Conservation (phyloP, 2,888 invertebrate species). For the Eudasyphora cyanicolor region DNA sequence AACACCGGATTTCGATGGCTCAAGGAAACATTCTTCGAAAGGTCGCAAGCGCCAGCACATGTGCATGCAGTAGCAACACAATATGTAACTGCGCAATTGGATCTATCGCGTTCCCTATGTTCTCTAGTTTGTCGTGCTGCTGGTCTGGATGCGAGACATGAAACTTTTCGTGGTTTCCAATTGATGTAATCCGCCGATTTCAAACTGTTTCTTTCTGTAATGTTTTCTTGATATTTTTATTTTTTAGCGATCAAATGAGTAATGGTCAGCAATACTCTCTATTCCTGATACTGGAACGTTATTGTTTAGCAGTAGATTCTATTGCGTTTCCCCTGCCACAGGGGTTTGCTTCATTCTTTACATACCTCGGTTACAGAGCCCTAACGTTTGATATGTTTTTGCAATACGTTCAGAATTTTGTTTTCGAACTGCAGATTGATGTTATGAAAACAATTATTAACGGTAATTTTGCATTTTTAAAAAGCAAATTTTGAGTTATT, state of each 20-base stretch:
- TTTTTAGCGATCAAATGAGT: constrained; percentile 86
- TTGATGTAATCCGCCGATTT: constrained; percentile 83
- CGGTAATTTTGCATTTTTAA: constrained; percentile 83
- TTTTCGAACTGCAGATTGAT: constrained; percentile 92
- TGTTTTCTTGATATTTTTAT: not conserved
- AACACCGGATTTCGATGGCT: constrained; percentile 80
- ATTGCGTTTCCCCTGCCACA: constrained; percentile 91
- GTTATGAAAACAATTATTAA: constrained; percentile 91
- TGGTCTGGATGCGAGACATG: constrained; percentile 85
- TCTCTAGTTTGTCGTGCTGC: constrained; percentile 87
- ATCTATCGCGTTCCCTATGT: constrained; percentile 88
- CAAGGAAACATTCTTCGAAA: constrained; percentile 79
- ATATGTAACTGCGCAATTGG: constrained; percentile 90
- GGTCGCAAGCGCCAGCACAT: constrained; percentile 84
- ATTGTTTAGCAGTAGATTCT: constrained; percentile 88
- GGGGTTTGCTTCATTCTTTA: constrained; percentile 94
- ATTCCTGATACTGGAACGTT: constrained; percentile 90
- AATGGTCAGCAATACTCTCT: constrained; percentile 86
- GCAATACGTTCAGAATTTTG: constrained; percentile 91
- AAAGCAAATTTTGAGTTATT: too few relatives aligned
- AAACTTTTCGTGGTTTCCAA: constrained; percentile 88
- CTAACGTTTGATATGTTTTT: constrained; percentile 89
- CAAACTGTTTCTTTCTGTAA: too few relatives aligned
- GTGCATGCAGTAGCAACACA: constrained; percentile 91
- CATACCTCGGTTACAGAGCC: constrained; percentile 90